These are phyloP conservation scores for Epistrophella euchroma DNA, from an alignment of 2,888 invertebrate species.

Conservation along the genomic window DNA sequence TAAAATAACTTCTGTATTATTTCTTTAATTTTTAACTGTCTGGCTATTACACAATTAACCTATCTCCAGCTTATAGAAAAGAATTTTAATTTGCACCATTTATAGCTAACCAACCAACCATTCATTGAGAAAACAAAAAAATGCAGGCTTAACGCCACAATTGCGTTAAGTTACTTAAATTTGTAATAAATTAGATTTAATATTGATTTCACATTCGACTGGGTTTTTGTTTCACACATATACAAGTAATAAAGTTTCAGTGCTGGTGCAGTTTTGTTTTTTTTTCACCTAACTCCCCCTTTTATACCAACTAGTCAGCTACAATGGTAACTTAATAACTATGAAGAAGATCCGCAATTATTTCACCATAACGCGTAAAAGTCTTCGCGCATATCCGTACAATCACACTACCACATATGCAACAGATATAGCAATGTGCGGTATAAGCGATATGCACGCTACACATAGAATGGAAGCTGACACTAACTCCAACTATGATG, in stretches of 20 bases:
- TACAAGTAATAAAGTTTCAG: neutral
- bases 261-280: neutral
- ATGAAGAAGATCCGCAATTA: slow-evolving; percentile 42
- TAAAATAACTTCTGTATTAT: neutral
- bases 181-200: slow-evolving; percentile 60
- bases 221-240: slow-evolving; percentile 19
- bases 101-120: slow-evolving; percentile 5
- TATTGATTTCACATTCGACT: slow-evolving; percentile 66
- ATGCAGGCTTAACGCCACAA: slow-evolving; percentile 48
- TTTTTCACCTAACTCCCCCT: neutral
- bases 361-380: slow-evolving; percentile 48
- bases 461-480: neutral
- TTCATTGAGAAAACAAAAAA: neutral
- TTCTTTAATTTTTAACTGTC: neutral
- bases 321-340: slow-evolving; percentile 13
- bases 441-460: slow-evolving; percentile 53
- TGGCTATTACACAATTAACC: slow-evolving; percentile 6
- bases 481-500: neutral
- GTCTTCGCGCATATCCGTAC: slow-evolving; percentile 50
- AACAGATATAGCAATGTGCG: slow-evolving; percentile 29
- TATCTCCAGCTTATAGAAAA: neutral
- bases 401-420: neutral
- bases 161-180: slow-evolving; percentile 53
- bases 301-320: neutral
- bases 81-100: slow-evolving; percentile 27